Base-by-base conservation (phyloP, 2,797 vertebrate genomes). In the Schizopygopsis malacanthus region DNA sequence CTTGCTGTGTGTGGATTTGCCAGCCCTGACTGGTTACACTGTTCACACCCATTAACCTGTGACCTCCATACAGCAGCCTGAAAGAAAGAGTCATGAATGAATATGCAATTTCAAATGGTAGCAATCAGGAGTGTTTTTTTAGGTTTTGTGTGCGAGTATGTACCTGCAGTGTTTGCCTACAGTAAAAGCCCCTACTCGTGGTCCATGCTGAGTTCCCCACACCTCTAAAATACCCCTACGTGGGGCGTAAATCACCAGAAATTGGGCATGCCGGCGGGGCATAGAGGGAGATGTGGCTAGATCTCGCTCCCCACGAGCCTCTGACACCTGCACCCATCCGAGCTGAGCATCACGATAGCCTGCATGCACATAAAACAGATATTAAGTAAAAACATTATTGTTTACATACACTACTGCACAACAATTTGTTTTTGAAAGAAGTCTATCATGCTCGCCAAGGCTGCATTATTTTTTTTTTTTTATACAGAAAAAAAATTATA, bases 41-140 rank as follows among this genome's bases (percentile, higher is more conserved):
- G 93, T 99, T 99, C 86, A 99, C 94, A 69, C 98, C 98, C 97
- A 99, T 98, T 91, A 99, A 97, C 93, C 96, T 98, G 93, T 99
- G 99, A 82, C 98, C 98, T 77, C 97, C 96, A 90, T 98, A 99
- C 85, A 99, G 90, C 88, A 99, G 91, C 89, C 98, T 99, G 91
- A 39, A 52, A 79, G 50, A 84, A 20, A 79, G n/a, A 79, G 4
- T n/a, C 41, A 59, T 22, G 4, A 78, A 45, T 52, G 7, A 80
- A 50, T 37, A 28, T 43, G 69, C 63, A 43, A 16, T 56, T 47
- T n/a, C 25, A 11, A 2, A 79, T 15, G 6, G 8, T 22, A 78
- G 63, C 61, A 25, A 70, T 69, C 37, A 33, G 45, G 33, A 52
- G 56, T 41, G 45, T 82, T 39, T 39, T 81, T 25, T 70, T 33